These are phyloP conservation scores for Luperina nickerlii DNA, from an alignment of 2,888 invertebrate genomes.

Conservation along the genomic window DNA sequence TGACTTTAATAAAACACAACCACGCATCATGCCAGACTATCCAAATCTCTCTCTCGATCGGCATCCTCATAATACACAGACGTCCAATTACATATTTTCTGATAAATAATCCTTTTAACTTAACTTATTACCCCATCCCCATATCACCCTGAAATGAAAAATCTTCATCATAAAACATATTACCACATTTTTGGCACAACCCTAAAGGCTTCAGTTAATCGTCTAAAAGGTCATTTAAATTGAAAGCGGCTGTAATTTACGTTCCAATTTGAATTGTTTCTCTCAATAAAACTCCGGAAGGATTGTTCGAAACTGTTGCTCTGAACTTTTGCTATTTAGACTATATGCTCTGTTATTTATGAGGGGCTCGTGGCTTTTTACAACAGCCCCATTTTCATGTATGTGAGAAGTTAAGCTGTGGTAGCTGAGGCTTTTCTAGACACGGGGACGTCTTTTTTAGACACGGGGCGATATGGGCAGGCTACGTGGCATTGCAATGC, in stretches of 20 bases:
- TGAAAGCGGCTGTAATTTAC: slow-evolving; percentile 68
- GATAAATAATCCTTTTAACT: slow-evolving; percentile 39
- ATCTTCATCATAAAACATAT: slow-evolving; percentile 42
- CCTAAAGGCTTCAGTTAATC: slow-evolving; percentile 63
- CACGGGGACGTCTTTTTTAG: neutral
- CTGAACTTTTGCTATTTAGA: slow-evolving; percentile 56
- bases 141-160: slow-evolving; percentile 36
- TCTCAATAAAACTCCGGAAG: slow-evolving; percentile 64
- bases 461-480: neutral
- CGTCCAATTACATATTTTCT: slow-evolving; percentile 10
- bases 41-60: neutral
- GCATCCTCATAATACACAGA: neutral
- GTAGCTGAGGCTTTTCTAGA: neutral
- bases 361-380: neutral
- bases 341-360: slow-evolving; percentile 33
- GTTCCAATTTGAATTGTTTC: slow-evolving; percentile 70
- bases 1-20: neutral
- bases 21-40: too few species aligned
- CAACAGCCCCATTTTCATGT: neutral
- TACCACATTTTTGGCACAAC: slow-evolving; percentile 32
- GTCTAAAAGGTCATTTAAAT: slow-evolving; percentile 70
- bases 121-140: slow-evolving; percentile 29
- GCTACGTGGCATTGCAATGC: neutral
- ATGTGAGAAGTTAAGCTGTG: neutral
- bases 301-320: slow-evolving; percentile 58